Evolutionary conservation across 1,140 invertebrate species (phyloP).

Genomic region (Eufriesea mexicana): DNA sequence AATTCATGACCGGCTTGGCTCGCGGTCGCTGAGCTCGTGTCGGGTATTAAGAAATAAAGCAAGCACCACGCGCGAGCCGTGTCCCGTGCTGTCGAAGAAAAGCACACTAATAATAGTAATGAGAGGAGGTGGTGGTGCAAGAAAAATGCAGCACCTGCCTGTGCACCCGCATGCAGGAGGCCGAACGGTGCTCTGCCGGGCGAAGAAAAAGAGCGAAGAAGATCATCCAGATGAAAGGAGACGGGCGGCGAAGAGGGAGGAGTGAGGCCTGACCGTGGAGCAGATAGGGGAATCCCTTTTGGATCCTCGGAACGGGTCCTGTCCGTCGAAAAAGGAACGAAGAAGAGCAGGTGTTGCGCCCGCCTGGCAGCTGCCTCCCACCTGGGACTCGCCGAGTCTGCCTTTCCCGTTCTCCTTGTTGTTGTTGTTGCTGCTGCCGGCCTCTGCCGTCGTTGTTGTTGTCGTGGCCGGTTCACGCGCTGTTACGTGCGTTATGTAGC

Average conservation of each 20-base stretch:
- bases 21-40: no score
- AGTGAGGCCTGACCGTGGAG: neutral
- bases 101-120: constrained; percentile 73
- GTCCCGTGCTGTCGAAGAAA: constrained; percentile 41
- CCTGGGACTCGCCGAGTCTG: constrained; percentile 66
- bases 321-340: constrained; percentile 60
- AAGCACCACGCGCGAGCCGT: constrained; percentile 19
- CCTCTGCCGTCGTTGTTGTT: constrained; percentile 51
- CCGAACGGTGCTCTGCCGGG: constrained; percentile 2
- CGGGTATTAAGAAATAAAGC: constrained; percentile 20
- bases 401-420: constrained; percentile 52
- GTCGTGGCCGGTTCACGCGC: constrained; percentile 25
- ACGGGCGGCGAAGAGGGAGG: neutral
- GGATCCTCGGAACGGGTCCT: constrained; percentile 67
- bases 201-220: constrained; percentile 4
- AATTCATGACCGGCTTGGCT: no score
- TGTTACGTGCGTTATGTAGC: neutral
- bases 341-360: constrained; percentile 75
- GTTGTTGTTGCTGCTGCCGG: neutral
- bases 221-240: constrained; percentile 22
- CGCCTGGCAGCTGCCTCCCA: constrained; percentile 78
- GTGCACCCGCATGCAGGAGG: constrained; percentile 72
- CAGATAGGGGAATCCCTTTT: constrained; percentile 44
- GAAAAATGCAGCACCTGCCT: constrained; percentile 72
- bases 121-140: constrained; percentile 57